Conservation (phyloP, 2,888 invertebrate species). For the Aelia acuminata region DNA sequence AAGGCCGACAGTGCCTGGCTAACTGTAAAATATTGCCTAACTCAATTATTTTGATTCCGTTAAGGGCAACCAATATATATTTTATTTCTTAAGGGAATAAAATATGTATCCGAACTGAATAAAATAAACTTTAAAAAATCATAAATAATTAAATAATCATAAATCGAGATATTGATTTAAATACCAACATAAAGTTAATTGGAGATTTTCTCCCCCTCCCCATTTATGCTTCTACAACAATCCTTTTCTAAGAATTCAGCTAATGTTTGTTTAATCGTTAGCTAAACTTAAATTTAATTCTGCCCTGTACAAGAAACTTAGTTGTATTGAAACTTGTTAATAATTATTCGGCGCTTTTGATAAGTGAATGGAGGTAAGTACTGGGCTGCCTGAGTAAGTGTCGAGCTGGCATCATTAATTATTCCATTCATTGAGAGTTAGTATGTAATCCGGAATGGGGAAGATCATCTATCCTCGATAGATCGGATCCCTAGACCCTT, state of each 20-base stretch:
- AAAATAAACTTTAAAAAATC: no score
- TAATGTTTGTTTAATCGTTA: background rate
- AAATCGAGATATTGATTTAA: no score
- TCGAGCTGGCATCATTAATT: background rate
- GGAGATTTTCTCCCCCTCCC: no score
- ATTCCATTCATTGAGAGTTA: background rate
- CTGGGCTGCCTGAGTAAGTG: background rate
- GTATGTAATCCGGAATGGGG: background rate
- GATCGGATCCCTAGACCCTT: background rate
- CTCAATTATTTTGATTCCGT: no score
- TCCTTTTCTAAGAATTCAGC: background rate
- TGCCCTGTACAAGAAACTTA: background rate
- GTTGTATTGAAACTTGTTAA: background rate
- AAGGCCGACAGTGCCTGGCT: no score
- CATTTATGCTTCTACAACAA: no score
- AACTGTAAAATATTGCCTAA: no score
- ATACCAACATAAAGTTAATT: no score
- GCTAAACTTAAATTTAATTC: background rate
- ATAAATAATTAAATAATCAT: no score
- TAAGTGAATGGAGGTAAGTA: background rate
- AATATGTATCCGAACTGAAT: no score
- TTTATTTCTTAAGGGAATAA: no score
- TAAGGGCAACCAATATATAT: no score
- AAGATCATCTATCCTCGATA: background rate
- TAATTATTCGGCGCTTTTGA: background rate